Base-by-base conservation (phyloP, 2,797 vertebrate genomes). In the Mus caroli region DNA sequence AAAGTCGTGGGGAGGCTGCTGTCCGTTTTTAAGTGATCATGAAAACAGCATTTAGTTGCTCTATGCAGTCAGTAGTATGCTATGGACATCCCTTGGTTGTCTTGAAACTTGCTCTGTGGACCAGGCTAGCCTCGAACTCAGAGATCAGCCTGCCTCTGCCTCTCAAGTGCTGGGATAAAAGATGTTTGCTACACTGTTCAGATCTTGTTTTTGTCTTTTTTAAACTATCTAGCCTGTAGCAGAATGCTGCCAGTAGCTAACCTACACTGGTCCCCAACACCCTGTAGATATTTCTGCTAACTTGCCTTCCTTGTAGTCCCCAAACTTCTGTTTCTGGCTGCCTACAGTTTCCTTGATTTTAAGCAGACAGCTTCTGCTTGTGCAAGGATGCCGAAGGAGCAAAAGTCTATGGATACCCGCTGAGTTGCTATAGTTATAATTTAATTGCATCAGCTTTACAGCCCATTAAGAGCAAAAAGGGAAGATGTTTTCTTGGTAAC, bases 391-490 rank as follows among this genome's bases (percentile, higher is more conserved):
- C 86, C 94, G 87, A 86, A 79, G 60, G 79, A 96, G 94, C 3
- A 0, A 24, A 88, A 88, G 77, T 69, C 90, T 6, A 1, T 17
- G 37, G 26, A 37, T 93, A 92, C 93, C 95, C 94, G 56, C 97
- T 93, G 96, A 98, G 94, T 95, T 97, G 97, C 97, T 97, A 88
- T 96, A 98, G 97, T 97, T 98, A 97, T 97, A 96, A 97, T 96
- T 97, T 97, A 97, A 98, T 98, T 97, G 93, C 96, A 91, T 97
- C 95, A 97, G 94, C 94, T 94, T 96, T 95, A 92, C 54, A 86
- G 96, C 92, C 87, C 96, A 97, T 97, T 97, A 96, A 94, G 86
- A 97, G 73, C 90, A 92, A 97, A 96, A 96, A 92, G 60, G 94
- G 90, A 96, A 97, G 94, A 93, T 96, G 95, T 95, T 97, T 97